Percentiles rank a stretch among this genome's conserved stretches.
phyloP scores from a whole-genome alignment of 2,797 vertebrate species.

The Lacerta viridis region DNA sequence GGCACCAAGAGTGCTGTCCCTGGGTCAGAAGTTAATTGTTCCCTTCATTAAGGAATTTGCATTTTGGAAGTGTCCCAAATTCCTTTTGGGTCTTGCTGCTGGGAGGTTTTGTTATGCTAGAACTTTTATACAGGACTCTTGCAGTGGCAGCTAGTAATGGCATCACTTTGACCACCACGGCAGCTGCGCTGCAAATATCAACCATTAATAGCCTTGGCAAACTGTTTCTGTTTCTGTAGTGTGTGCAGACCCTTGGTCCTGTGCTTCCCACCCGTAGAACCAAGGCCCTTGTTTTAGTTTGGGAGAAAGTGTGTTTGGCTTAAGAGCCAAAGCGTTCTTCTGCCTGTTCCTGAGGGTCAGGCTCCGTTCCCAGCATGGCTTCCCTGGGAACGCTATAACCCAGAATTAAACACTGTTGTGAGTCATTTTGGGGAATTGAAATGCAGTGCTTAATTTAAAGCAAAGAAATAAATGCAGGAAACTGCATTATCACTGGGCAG shows the following conservation, averaged over 20 bases:
- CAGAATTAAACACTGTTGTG: too few relatives aligned
- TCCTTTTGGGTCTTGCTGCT: slow-evolving; percentile 62
- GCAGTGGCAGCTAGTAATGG: slow-evolving; percentile 41
- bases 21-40: background rate
- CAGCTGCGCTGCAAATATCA: background rate
- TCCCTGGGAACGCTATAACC: background rate
- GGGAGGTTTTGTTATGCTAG: slow-evolving; percentile 57
- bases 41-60: background rate
- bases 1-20: background rate
- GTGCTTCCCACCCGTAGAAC: slow-evolving; percentile 37
- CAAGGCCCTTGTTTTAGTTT: background rate
- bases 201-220: slow-evolving; percentile 15
- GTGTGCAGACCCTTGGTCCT: background rate
- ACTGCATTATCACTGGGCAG: background rate
- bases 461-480: too few relatives aligned
- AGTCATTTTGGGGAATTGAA: too few relatives aligned
- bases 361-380: background rate
- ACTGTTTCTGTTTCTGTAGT: background rate
- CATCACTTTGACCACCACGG: background rate
- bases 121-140: slow-evolving; percentile 45
- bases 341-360: background rate
- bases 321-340: background rate
- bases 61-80: slow-evolving; percentile 7
- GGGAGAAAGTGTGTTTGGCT: slow-evolving; percentile 63
- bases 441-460: background rate